Evolutionary conservation across 2,113 vertebrate species (phyloP).

Genomic region (Chaetodon auriga): DNA sequence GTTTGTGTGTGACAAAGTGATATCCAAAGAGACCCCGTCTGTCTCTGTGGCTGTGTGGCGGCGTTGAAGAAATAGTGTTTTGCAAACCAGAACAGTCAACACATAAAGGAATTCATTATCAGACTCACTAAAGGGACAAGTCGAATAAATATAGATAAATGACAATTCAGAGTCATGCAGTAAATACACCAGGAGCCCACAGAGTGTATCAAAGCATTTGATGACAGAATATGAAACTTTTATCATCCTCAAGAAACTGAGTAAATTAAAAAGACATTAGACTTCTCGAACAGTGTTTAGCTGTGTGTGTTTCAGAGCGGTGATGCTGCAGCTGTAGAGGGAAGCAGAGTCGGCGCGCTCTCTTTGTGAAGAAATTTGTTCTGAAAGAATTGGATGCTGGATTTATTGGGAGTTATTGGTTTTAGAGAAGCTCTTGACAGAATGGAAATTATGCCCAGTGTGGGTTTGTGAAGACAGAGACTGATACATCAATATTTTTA

Average conservation of each 20-base stretch:
- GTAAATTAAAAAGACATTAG: not conserved
- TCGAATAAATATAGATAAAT: not conserved
- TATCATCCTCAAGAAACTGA: not conserved
- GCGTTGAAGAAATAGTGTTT: not conserved
- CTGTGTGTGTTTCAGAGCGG: not conserved
- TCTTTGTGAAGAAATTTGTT: too few relatives aligned
- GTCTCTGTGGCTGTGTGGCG: not conserved
- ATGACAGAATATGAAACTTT: not conserved
- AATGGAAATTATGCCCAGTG: not conserved
- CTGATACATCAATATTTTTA: not conserved
- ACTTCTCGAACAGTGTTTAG: too few relatives aligned
- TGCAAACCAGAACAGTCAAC: not conserved
- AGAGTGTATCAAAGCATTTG: not conserved
- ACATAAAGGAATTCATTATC: not conserved
- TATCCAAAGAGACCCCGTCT: not conserved
- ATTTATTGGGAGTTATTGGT: not conserved
- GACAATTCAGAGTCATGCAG: not conserved
- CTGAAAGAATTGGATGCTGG: not conserved
- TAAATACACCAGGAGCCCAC: not conserved
- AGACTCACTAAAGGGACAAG: not conserved
- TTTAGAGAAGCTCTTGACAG: not conserved
- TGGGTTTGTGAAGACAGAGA: not conserved
- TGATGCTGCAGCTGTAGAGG: not conserved
- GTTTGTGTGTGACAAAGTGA: not conserved
- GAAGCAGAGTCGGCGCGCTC: not conserved